Base-by-base conservation (phyloP, 2,113 vertebrate genomes). In the Urocitellus parryii region DNA sequence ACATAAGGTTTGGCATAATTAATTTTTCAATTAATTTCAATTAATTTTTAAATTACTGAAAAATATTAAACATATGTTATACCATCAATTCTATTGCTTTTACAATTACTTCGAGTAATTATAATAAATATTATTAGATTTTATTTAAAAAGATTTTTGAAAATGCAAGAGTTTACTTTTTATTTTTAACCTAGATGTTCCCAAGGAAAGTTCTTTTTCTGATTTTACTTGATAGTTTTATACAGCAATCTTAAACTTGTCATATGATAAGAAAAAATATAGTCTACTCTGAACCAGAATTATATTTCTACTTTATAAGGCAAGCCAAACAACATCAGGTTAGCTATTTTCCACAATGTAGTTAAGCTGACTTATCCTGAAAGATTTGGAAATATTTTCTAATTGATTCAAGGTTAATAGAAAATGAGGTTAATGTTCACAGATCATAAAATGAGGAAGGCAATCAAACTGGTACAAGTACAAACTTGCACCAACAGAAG, bases 371-470 rank as follows among this genome's bases (percentile, higher is more conserved):
- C 27, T 51, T 88, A 25, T 10, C 10, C 84, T 25, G 9, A 81
- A 90, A 85, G 6, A 93, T 88, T 68, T 90, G 67, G 8, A 90
- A 95, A 96, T 65, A 80, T 95, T 73, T 97, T 95, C 24, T 25
- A 65, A 86, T 89, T 96, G 93, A 94, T 88, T 65, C 42, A 96
- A 83, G 80, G 24, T 72, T 96, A 93, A 63, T 76, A 84, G 68
- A 96, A 97, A 98, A 81, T 97, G 61, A 42, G 65, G 65, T 97
- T 97, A 92, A 98, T 65, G 63, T 98, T 56, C 83, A 93, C 95
- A 92, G 97, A 91, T 93, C 97, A 95, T 97, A 97, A 98, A 97
- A 98, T 85, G 96, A 97, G 94, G 89, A 97, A 98, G 94, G 90
- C 85, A 98, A 91, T 97, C 76, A 94, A 92, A 97, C 45, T 94